Evolutionary conservation across 2,797 vertebrate species (phyloP).

Genomic region (Esox masquinongy): DNA sequence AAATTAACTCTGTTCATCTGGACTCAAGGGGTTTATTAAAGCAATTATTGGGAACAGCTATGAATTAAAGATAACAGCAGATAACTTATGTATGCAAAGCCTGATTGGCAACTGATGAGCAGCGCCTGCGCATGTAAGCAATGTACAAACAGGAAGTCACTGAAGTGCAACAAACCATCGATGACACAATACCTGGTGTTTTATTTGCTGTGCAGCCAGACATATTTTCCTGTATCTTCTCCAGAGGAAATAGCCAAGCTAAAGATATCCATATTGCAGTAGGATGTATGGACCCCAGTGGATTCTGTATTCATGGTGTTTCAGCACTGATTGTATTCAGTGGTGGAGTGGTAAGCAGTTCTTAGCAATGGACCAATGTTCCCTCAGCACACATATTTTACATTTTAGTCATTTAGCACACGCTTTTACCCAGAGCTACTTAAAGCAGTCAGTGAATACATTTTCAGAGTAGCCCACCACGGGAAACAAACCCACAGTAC

Average conservation of each 20-base stretch:
- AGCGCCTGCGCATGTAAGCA: not conserved
- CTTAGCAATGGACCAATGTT: too few relatives aligned
- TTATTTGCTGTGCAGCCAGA: not conserved
- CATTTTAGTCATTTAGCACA: too few relatives aligned
- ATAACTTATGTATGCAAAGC: conserved; percentile 17
- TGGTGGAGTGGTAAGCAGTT: too few relatives aligned
- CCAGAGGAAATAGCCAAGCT: not conserved
- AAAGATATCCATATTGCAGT: not conserved
- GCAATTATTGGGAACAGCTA: conserved; percentile 24
- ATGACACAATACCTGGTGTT: not conserved
- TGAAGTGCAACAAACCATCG: not conserved
- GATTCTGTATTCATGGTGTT: not conserved
- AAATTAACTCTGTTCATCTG: conserved; percentile 27
- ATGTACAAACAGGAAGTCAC: not conserved
- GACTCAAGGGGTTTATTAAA: conserved; percentile 29
- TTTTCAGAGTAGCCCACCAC: not conserved
- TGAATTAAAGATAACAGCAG: conserved; percentile 34
- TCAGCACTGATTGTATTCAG: too few relatives aligned
- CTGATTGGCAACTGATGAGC: conserved; percentile 28
- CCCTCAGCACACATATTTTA: too few relatives aligned
- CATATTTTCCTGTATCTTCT: not conserved
- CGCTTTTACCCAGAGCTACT: too few relatives aligned
- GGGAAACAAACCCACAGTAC: not conserved
- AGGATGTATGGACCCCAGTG: not conserved
- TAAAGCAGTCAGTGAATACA: too few relatives aligned